phyloP scores from a whole-genome alignment of 2,113 vertebrate genomes.

The Eolophus roseicapilla region DNA sequence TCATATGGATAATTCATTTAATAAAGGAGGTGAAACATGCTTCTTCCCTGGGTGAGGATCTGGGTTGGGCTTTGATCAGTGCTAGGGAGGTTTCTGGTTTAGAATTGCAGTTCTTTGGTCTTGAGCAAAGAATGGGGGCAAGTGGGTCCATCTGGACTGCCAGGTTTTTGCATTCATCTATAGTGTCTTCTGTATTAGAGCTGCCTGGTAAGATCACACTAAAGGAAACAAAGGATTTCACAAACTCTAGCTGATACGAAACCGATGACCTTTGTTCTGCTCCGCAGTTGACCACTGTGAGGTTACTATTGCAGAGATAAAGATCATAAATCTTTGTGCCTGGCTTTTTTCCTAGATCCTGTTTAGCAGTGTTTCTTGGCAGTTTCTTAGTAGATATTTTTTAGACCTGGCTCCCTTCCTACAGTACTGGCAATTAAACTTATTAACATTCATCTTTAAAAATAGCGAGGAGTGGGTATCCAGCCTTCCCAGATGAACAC shows the following conservation, averaged over 20 bases:
- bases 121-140: neutral
- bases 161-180: neutral
- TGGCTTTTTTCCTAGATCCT: constrained; percentile 61
- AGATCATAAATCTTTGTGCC: constrained; percentile 36
- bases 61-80: neutral
- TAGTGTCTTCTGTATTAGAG: neutral
- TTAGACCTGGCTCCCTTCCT: constrained; percentile 44
- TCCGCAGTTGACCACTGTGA: constrained; percentile 15
- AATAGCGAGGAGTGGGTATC: constrained; percentile 16
- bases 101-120: neutral
- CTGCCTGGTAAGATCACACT: neutral
- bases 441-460: constrained; percentile 41
- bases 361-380: constrained; percentile 57
- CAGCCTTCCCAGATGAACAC: constrained; percentile 1
- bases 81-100: neutral
- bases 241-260: neutral
- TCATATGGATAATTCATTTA: neutral
- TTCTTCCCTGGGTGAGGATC: neutral
- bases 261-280: neutral
- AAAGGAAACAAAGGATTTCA: constrained; percentile 24
- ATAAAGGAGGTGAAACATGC: neutral
- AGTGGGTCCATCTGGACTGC: neutral
- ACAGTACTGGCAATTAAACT: constrained; percentile 43
- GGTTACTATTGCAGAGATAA: constrained; percentile 53
- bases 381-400: constrained; percentile 50